Conservation (phyloP, 2,888 invertebrate species). For the Drosophila neutralis region DNA sequence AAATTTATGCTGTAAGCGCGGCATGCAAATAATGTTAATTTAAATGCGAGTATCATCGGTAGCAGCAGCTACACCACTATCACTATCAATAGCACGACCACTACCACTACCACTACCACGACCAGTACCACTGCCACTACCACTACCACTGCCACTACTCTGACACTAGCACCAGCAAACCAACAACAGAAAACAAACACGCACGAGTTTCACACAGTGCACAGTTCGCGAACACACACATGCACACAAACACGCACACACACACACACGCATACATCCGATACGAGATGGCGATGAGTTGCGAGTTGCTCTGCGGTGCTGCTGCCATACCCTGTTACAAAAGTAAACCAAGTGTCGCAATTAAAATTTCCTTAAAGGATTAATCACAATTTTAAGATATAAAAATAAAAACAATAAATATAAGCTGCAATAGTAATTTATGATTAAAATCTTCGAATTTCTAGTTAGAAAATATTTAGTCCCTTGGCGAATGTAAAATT, state of each 20-base stretch:
- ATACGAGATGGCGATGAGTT: neutral
- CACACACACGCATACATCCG: neutral
- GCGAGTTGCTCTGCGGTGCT: neutral
- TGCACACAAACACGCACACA: neutral
- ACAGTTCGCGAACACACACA: constrained; percentile 11
- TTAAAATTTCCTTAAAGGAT: neutral
- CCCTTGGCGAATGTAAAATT: neutral
- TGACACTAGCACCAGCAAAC: constrained; percentile 25
- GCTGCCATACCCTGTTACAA: constrained; percentile 8
- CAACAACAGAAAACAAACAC: constrained; percentile 26
- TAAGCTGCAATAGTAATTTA: neutral
- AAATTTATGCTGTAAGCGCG: constrained; percentile 76
- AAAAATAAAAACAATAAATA: neutral
- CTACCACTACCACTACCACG: constrained; percentile 13
- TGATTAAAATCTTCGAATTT: too few species aligned
- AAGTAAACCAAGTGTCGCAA: neutral
- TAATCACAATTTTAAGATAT: neutral
- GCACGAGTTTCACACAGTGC: constrained; percentile 5
- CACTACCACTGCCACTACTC: constrained; percentile 17
- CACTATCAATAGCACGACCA: constrained; percentile 21
- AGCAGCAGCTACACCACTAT: constrained; percentile 32
- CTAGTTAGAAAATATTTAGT: neutral
- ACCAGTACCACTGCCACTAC: constrained; percentile 11
- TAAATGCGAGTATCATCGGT: constrained; percentile 76
- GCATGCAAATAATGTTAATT: constrained; percentile 78